Conservation (phyloP, 2,888 invertebrate genomes). For the Drosophila barbarae region DNA sequence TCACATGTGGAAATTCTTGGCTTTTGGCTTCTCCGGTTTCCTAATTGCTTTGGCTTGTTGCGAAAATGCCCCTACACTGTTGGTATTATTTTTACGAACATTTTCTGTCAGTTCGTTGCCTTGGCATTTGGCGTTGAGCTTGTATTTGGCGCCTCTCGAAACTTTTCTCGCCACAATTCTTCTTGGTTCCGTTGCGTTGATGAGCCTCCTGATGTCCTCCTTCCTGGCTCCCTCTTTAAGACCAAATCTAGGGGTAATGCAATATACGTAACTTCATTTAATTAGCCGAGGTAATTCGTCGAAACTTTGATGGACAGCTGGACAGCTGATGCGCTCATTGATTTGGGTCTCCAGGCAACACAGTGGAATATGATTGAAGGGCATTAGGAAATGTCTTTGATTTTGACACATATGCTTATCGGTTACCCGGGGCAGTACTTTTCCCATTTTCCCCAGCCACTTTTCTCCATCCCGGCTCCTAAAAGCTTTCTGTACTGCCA, state of each 20-base stretch:
- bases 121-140: constrained; percentile 4
- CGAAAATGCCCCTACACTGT: constrained; percentile 1
- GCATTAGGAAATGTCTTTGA: constrained; percentile 16
- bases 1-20: constrained; percentile 21
- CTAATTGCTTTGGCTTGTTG: constrained; percentile 30
- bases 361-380: constrained; percentile 21
- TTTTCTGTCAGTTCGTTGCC: constrained; percentile 11
- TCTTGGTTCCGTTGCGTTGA: neutral
- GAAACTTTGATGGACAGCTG: constrained; percentile 32
- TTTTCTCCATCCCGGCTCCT: neutral
- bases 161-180: constrained; percentile 20
- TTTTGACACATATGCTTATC: constrained; percentile 16
- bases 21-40: constrained; percentile 25
- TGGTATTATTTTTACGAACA: constrained; percentile 18
- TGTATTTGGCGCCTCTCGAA: constrained; percentile 17
- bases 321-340: constrained; percentile 20
- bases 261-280: constrained; percentile 6
- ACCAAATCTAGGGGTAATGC: neutral
- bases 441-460: constrained; percentile 1
- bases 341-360: constrained; percentile 17
- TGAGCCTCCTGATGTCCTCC: neutral
- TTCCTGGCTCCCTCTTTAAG: too few species aligned
- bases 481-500: constrained; percentile 11
- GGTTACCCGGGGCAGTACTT: constrained; percentile 1
- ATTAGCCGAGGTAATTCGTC: constrained; percentile 19